Conservation (phyloP, 2,888 invertebrate species). For the Latheticus oryzae region DNA sequence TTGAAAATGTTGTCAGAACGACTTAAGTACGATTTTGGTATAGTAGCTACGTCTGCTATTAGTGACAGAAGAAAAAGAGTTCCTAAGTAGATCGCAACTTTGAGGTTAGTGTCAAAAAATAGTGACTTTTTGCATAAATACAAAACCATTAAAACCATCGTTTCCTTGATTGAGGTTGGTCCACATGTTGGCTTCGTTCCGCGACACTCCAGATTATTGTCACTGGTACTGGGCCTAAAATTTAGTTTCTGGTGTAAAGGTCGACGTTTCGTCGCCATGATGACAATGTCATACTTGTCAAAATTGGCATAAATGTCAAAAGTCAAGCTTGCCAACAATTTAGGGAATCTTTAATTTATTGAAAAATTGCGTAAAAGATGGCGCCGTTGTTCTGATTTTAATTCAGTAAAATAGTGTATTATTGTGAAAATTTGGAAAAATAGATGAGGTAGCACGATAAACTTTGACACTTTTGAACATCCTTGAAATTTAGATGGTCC, state of each 20-base stretch:
- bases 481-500: constrained; percentile 3
- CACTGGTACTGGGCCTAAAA: constrained; percentile 68
- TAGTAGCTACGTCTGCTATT: constrained; percentile 83
- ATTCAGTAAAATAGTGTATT: too few species aligned
- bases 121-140: constrained; percentile 89
- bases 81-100: constrained; percentile 87
- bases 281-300: constrained; percentile 34
- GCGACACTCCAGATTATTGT: constrained; percentile 64
- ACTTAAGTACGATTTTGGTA: constrained; percentile 90
- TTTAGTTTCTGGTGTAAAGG: constrained; percentile 67
- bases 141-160: constrained; percentile 84
- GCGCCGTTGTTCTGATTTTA: too few species aligned
- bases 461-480: constrained; percentile 22
- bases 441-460: constrained; percentile 11
- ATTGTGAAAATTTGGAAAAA: constrained; percentile 2
- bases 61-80: constrained; percentile 86
- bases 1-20: constrained; percentile 93
- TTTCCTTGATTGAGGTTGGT: constrained; percentile 84
- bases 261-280: constrained; percentile 57
- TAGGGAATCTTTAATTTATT: too few species aligned
- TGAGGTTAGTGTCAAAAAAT: constrained; percentile 86
- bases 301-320: constrained; percentile 10
- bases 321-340: too few species aligned
- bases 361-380: too few species aligned
- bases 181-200: constrained; percentile 87